Conservation (phyloP, 2,888 invertebrate species). For the Dioctria rufipes region DNA sequence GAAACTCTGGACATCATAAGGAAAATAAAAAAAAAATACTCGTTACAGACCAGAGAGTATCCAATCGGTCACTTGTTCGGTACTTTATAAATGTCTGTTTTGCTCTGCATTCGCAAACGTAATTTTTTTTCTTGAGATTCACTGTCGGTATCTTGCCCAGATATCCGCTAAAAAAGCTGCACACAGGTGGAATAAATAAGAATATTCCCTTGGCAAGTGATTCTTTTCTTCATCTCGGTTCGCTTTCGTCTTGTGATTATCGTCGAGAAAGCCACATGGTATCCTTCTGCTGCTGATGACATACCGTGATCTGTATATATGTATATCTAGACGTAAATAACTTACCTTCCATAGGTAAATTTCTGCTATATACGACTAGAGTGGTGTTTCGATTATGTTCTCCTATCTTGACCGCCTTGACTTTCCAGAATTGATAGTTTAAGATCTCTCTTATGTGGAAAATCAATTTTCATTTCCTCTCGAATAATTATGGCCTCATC, state of each 20-base stretch:
- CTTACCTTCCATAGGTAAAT: slow-evolving; percentile 42
- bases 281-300: slow-evolving; percentile 27
- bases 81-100: slow-evolving; percentile 38
- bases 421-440: slow-evolving; percentile 31
- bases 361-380: slow-evolving; percentile 10
- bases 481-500: slow-evolving; percentile 48
- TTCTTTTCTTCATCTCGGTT: slow-evolving; percentile 25
- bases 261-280: slow-evolving; percentile 30
- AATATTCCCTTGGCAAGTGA: slow-evolving; percentile 34
- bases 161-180: slow-evolving; percentile 33
- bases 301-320: background rate
- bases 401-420: background rate
- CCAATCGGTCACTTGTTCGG: slow-evolving; percentile 14
- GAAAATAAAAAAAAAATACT: slow-evolving; percentile 11
- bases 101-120: slow-evolving; percentile 9
- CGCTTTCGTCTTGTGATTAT: slow-evolving; percentile 34
- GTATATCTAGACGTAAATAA: slow-evolving; percentile 36
- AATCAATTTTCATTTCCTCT: slow-evolving; percentile 51
- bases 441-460: slow-evolving; percentile 48
- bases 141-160: slow-evolving; percentile 46
- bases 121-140: slow-evolving; percentile 31
- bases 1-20: slow-evolving; percentile 15
- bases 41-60: background rate
- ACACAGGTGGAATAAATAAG: slow-evolving; percentile 52
- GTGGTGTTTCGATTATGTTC: slow-evolving; percentile 30